Evolutionary conservation across 2,797 vertebrate species (phyloP), one percentile per base, ranked within the genome.

Genomic region (Aldrovandia affinis): DNA sequence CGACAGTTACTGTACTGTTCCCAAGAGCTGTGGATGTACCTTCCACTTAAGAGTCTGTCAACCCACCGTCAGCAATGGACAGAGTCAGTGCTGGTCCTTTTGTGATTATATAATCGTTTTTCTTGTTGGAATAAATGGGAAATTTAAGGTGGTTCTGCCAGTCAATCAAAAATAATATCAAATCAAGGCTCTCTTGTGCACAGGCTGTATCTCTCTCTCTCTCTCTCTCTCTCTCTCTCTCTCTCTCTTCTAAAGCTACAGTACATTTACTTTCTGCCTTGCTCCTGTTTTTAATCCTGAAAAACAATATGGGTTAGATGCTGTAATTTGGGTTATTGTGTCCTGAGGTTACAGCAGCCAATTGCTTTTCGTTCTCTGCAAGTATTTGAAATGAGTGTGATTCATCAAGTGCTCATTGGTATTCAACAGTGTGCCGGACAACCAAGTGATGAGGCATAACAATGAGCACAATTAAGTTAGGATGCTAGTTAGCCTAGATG

Each of bases 381-480:
- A 88, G 89, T 88, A 83, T 89, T 92, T 85, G 82, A 87, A 88
- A 87, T 85, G 87, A 87, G 89, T 88, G 87, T 87, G 89, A 94
- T 91, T 93, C 90, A 90, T 93, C 91, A 89, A 88, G 63, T 68
- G 61, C 89, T 91, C 89, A 91, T 94, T 93, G 89, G 92, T 88
- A 94, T 93, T 92, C 93, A 88, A 87, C 87, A 84, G 89, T 86
- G 78, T 85, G 89, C 90, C 89, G 89, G 87, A 89, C 88, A 88
- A 84, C 88, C 90, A 92, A 92, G 90, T 94, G 92, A 93, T 91
- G 89, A 89, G 68, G 89, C 92, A 94, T 94, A 91, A 91, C 91
- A 94, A 94, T 92, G 91, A 94, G 85, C 83, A 81, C 89, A 93
- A 94, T 94, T 94, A 93, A 89, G 89, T 88, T 87, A 83, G 86